Evolutionary conservation across 2,888 invertebrate species (phyloP).

Genomic region (Sylvicola fuscatus): DNA sequence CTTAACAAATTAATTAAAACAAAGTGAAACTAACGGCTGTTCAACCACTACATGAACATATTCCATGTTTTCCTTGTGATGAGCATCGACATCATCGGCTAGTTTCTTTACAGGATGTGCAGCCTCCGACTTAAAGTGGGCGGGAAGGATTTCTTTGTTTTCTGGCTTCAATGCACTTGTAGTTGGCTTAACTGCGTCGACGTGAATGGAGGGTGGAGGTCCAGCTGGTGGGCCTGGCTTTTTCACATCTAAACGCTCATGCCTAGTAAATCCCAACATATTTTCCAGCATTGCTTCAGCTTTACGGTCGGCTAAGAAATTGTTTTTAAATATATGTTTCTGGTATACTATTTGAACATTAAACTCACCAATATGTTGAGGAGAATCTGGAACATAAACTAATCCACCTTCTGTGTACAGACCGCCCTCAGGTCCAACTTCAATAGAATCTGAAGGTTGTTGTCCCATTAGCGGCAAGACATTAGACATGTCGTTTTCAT

Average conservation of each 20-base stretch:
- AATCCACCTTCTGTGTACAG: constrained; percentile 42
- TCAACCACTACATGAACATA: background rate
- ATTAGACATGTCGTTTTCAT: background rate
- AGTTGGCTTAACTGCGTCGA: background rate
- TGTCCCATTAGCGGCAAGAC: constrained; percentile 3
- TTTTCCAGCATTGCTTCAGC: constrained; percentile 35
- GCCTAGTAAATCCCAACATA: constrained; percentile 64
- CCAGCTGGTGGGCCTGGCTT: constrained; percentile 71
- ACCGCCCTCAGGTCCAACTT: constrained; percentile 9
- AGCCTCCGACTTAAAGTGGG: constrained; percentile 12
- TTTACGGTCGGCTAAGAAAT: constrained; percentile 22
- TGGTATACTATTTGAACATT: background rate
- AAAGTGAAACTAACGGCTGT: too few species aligned
- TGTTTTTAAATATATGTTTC: constrained; percentile 5
- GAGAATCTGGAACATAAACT: constrained; percentile 24
- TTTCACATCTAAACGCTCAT: constrained; percentile 80
- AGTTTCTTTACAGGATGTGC: background rate
- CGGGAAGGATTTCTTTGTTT: constrained; percentile 20
- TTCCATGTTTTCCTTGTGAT: background rate
- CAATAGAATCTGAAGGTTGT: constrained; percentile 14
- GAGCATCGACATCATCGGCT: background rate
- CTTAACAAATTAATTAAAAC: too few species aligned
- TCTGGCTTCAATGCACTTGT: constrained; percentile 5
- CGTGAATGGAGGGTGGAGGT: constrained; percentile 15
- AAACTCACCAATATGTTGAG: background rate